A percentile compares a stretch with the other conserved stretches of the same genome.
These are phyloP conservation scores for Anneissia japonica DNA, from an alignment of 35 echinoderm and acorn worm genomes.

Conservation along the genomic window DNA sequence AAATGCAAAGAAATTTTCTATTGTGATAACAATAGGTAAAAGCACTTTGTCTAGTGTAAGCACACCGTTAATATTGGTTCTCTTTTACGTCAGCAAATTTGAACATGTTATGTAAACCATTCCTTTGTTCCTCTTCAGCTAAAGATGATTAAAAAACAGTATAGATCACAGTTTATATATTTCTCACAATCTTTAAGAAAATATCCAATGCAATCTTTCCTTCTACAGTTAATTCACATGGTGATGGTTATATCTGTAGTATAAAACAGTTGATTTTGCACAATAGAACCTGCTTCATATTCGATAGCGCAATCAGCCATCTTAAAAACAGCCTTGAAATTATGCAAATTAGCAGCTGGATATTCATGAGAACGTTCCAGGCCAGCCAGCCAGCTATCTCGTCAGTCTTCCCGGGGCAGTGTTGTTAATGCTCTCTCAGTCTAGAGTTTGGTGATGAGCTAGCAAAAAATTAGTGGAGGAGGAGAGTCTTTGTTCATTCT, in stretches of 20 bases:
- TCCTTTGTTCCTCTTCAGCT: not conserved
- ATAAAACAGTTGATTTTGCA: not conserved
- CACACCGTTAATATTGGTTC: too few relatives aligned
- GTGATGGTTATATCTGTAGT: not conserved
- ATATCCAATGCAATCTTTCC: not conserved
- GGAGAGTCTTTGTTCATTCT: not conserved
- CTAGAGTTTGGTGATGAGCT: not conserved
- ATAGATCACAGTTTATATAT: not conserved
- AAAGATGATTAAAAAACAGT: not conserved
- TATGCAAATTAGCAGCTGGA: not conserved
- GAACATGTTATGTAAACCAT: not conserved
- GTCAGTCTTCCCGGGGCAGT: not conserved
- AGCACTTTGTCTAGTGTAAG: too few relatives aligned
- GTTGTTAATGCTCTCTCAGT: not conserved
- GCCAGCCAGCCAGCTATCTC: not conserved
- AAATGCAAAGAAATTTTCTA: too few relatives aligned
- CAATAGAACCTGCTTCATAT: not conserved
- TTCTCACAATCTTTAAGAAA: not conserved
- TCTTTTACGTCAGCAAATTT: not conserved
- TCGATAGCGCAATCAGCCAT: not conserved
- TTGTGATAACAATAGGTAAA: too few relatives aligned
- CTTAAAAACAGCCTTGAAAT: not conserved
- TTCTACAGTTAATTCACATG: not conserved
- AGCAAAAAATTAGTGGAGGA: not conserved
- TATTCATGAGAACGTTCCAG: not conserved